Conservation (phyloP, 2,888 invertebrate species). For the Saturnia japonica region DNA sequence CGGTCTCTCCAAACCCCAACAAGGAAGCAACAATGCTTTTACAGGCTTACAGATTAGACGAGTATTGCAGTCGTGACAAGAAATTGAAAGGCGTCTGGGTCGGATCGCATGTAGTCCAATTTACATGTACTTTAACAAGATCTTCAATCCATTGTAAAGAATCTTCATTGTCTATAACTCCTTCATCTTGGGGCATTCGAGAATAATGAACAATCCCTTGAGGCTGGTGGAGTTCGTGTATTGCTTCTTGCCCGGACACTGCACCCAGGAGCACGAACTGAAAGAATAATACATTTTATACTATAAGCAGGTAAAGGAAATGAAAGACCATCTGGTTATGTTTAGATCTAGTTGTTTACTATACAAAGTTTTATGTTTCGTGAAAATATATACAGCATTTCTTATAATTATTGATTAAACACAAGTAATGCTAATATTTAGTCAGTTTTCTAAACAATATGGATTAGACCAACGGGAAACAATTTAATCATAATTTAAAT, state of each 20-base stretch:
- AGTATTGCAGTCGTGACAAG: constrained; percentile 56
- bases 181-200: constrained; percentile 2
- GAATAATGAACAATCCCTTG: background rate
- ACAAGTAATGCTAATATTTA: too few relatives aligned
- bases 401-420: too few relatives aligned
- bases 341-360: background rate
- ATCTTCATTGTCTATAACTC: background rate
- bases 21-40: constrained; percentile 50
- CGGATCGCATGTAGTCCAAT: constrained; percentile 48
- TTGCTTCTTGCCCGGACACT: background rate
- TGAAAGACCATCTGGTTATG: background rate
- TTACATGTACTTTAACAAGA: constrained; percentile 19
- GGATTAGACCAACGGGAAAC: too few relatives aligned
- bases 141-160: background rate
- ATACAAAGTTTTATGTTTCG: background rate
- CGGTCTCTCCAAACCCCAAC: constrained; percentile 45
- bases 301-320: background rate
- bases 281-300: background rate
- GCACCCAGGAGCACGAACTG: background rate
- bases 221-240: background rate
- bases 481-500: too few relatives aligned
- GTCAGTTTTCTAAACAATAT: too few relatives aligned
- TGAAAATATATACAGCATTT: too few relatives aligned
- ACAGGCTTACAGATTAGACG: constrained; percentile 54
- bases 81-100: constrained; percentile 37